Percentiles rank a stretch among this genome's conserved stretches.
phyloP scores from a whole-genome alignment of 2,888 invertebrate species.

The Agonopterix heracliana region DNA sequence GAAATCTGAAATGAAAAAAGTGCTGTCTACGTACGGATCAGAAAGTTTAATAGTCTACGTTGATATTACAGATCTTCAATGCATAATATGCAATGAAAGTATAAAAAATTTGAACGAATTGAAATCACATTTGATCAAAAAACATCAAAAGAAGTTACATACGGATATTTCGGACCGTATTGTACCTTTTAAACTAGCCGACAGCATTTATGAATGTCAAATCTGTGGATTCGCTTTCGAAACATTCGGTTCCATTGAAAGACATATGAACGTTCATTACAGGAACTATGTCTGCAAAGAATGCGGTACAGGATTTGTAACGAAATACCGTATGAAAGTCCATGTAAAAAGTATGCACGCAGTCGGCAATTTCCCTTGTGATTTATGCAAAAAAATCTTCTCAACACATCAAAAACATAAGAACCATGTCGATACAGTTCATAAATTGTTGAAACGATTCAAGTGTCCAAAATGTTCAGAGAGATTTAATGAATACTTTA shows the following conservation, averaged over 20 bases:
- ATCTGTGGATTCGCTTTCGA: conserved; percentile 52
- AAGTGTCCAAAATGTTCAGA: conserved; percentile 54
- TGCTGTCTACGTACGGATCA: conserved; percentile 37
- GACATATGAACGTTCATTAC: conserved; percentile 63
- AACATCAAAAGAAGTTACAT: conserved; percentile 45
- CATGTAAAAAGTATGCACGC: conserved; percentile 49
- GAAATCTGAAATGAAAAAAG: conserved; percentile 29
- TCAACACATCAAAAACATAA: conserved; percentile 43
- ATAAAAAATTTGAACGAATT: conserved; percentile 37
- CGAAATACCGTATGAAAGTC: conserved; percentile 49
- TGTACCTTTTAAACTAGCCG: conserved; percentile 48
- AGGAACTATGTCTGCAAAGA: conserved; percentile 56
- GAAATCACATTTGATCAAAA: conserved; percentile 42
- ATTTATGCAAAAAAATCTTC: conserved; percentile 47
- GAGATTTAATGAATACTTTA: conserved; percentile 49
- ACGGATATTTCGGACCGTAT: conserved; percentile 32
- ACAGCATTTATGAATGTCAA: conserved; percentile 45
- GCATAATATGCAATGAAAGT: conserved; percentile 35
- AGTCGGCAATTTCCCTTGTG: conserved; percentile 40
- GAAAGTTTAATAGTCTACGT: conserved; percentile 56
- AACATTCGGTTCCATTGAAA: conserved; percentile 57
- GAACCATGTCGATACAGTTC: conserved; percentile 47
- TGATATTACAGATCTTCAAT: conserved; percentile 46
- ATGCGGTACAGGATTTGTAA: conserved; percentile 57
- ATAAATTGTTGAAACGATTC: conserved; percentile 44